Evolutionary conservation across 2,113 vertebrate genomes (phyloP).

Genomic region (Steatornis caripensis): DNA sequence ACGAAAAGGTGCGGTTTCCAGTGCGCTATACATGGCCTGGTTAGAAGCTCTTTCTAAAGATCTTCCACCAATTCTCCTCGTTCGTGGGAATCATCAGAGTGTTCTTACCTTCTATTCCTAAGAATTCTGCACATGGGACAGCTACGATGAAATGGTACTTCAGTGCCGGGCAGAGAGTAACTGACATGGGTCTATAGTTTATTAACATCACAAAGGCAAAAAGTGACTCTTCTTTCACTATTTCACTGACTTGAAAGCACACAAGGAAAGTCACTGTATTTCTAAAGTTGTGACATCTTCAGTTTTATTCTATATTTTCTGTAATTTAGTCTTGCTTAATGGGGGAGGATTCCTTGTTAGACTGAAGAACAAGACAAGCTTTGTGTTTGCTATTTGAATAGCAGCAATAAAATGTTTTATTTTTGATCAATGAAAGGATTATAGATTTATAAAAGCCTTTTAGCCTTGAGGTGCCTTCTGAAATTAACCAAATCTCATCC

Average conservation of each 20-base stretch:
- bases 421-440: conserved; percentile 80
- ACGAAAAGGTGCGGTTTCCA: conserved; percentile 92
- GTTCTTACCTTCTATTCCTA: conserved; percentile 99
- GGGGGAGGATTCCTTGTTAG: conserved; percentile 71
- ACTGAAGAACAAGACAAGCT: conserved; percentile 70
- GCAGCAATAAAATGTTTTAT: conserved; percentile 90
- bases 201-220: conserved; percentile 68
- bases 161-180: conserved; percentile 61
- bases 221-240: conserved; percentile 75
- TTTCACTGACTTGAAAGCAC: conserved; percentile 81
- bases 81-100: conserved; percentile 98
- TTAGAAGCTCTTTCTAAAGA: conserved; percentile 91
- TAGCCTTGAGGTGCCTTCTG: conserved; percentile 98
- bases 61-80: conserved; percentile 90
- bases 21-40: conserved; percentile 97
- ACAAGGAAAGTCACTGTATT: conserved; percentile 74
- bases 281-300: conserved; percentile 67
- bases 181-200: conserved; percentile 46
- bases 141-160: conserved; percentile 66
- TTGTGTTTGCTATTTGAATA: conserved; percentile 84
- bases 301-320: conserved; percentile 70
- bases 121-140: conserved; percentile 20
- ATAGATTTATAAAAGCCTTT: conserved; percentile 88
- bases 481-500: conserved; percentile 85
- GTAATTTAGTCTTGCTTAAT: conserved; percentile 73